Base-by-base conservation (phyloP, 2,113 vertebrate species). In the Cephalopholis sonnerati region DNA sequence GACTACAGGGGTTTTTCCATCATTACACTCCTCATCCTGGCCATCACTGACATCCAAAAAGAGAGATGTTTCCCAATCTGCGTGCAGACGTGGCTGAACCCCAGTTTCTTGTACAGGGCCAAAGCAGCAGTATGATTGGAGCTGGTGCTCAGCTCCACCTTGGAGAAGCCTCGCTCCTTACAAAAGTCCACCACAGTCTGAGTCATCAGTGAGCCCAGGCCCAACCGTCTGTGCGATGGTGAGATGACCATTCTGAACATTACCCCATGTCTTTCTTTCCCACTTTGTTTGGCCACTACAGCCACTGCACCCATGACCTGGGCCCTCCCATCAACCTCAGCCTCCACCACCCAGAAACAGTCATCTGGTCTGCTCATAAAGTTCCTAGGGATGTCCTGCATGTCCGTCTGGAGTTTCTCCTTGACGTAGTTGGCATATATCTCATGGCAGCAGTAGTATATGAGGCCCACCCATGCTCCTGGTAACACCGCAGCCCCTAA, bases 311-410 rank as follows among this genome's bases (percentile, higher is more conserved):
- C 95, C 7, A 93, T 11, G n/a, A 95, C 18, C 82, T 86, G 73
- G 3, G 55, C 16, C 53, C 62, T 79, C 3, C 93, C 93, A 0
- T 83, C 79, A 10, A 75, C 69, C 48, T 90, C 83, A 1, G 90
- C 85, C 83, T 93, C 94, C 3, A 93, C 94, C 59, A 96, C 93
- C 92, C 91, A 95, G 87, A 95, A 95, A 88, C 87, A 93, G 91
- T 88, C 86, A 29, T 92, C 89, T 0, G 92, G 91, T 66, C 78
- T 75, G 58, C 54, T 87, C 67, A 94, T 87, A 68, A 83, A 95
- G 10, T 65, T 84, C 11, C 79, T 44, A 8, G 83, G n/a, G 57
- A 96, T 94, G 91, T 96, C 94, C 10, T 41, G 73, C 93, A 96
- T 94, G 66, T 95, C 93, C 0, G 76, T 93, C 20, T 1, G 12